phyloP scores from a whole-genome alignment of 1,140 invertebrate species.

The Drosophila asahinai region DNA sequence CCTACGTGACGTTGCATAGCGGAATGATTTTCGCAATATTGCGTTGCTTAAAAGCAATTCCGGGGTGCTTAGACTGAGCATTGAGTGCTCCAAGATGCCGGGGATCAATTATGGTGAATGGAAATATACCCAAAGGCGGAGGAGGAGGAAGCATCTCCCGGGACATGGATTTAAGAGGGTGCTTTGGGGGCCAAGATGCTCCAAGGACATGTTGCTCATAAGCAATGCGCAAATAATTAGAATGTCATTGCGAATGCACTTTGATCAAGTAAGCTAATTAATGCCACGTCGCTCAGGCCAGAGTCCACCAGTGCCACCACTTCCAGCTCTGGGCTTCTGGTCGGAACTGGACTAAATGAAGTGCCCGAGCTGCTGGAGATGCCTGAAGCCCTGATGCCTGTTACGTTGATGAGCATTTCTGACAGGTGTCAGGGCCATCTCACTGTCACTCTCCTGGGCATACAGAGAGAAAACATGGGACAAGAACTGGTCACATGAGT shows the following conservation, averaged over 20 bases:
- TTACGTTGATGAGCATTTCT: constrained; percentile 51
- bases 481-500: too few relatives aligned
- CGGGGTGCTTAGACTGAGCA: constrained; percentile 1
- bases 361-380: constrained; percentile 4
- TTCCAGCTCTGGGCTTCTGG: neutral
- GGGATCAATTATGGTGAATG: constrained; percentile 20
- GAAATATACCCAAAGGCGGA: constrained; percentile 10
- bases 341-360: constrained; percentile 26
- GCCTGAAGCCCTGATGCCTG: neutral
- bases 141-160: neutral
- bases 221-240: constrained; percentile 20
- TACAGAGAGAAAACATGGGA: neutral
- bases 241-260: constrained; percentile 24
- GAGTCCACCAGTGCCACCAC: neutral
- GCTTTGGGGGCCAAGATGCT: neutral
- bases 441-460: neutral
- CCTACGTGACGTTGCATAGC: constrained; percentile 32
- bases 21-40: constrained; percentile 27
- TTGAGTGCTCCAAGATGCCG: constrained; percentile 1
- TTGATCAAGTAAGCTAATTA: constrained; percentile 9
- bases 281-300: constrained; percentile 3
- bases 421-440: constrained; percentile 64
- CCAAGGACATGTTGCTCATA: neutral
- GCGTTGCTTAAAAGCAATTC: constrained; percentile 9
- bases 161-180: constrained; percentile 28